A percentile compares a stretch with the other conserved stretches of the same genome.
These are phyloP conservation scores for Drosophila flavopinicola DNA, from an alignment of 2,888 invertebrate genomes.

Conservation along the genomic window DNA sequence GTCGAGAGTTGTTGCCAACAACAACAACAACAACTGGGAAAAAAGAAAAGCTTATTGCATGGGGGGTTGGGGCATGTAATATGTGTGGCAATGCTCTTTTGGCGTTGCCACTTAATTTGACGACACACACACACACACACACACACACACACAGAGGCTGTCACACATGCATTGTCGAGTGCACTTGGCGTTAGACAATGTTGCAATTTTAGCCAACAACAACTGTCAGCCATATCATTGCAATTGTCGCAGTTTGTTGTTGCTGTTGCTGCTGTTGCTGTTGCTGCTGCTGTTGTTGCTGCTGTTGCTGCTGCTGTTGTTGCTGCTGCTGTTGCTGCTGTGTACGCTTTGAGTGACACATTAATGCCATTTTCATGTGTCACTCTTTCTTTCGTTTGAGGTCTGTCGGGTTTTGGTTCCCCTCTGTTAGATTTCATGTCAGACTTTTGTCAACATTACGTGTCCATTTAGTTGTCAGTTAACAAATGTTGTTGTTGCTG, in stretches of 20 bases:
- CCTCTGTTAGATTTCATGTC: slow-evolving; percentile 74
- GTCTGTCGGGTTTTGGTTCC: slow-evolving; percentile 54
- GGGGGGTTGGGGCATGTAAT: not conserved
- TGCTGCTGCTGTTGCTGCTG: slow-evolving; percentile 48
- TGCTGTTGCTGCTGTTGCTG: slow-evolving; percentile 16
- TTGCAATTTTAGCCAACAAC: slow-evolving; percentile 69
- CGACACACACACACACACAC: slow-evolving; percentile 35
- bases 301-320: slow-evolving; percentile 40
- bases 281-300: not conserved
- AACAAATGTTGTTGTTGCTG: slow-evolving; percentile 59
- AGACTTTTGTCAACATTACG: slow-evolving; percentile 80
- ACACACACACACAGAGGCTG: slow-evolving; percentile 15
- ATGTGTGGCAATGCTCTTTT: slow-evolving; percentile 61
- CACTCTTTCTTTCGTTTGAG: slow-evolving; percentile 80
- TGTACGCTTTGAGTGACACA: slow-evolving; percentile 80
- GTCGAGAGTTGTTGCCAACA: slow-evolving; percentile 42
- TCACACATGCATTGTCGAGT: slow-evolving; percentile 24
- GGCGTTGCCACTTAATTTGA: slow-evolving; percentile 79
- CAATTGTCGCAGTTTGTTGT: slow-evolving; percentile 70
- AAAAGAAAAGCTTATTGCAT: slow-evolving; percentile 15
- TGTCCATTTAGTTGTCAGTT: slow-evolving; percentile 81
- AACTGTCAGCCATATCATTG: slow-evolving; percentile 76
- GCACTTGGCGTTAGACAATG: slow-evolving; percentile 74
- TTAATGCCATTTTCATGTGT: slow-evolving; percentile 82
- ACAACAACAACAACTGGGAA: slow-evolving; percentile 8